Evolutionary conservation across 1,140 invertebrate genomes (phyloP).

Genomic region (Pseudomyrmex gracilis): DNA sequence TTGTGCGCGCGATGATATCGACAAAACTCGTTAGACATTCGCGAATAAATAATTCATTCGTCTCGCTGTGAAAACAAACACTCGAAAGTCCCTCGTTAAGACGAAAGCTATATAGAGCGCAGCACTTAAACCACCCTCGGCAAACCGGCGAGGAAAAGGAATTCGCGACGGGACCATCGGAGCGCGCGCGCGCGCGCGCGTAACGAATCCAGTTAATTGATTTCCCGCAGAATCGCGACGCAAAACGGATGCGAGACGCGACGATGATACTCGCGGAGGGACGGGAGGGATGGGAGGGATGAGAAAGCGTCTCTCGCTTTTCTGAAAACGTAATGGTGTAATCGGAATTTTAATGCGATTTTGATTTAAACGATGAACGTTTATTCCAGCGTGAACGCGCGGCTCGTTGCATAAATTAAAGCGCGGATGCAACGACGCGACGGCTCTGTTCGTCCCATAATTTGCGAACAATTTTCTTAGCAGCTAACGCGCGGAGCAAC

Average conservation of each 20-base stretch:
- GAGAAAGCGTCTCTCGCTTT: constrained; percentile 15
- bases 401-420: constrained; percentile 17
- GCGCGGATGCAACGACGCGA: background rate
- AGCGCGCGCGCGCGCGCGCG: background rate
- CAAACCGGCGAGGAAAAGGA: constrained; percentile 19
- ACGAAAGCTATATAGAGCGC: constrained; percentile 15
- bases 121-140: constrained; percentile 32
- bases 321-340: constrained; percentile 51
- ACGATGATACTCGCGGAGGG: background rate
- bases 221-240: constrained; percentile 36
- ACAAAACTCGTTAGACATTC: constrained; percentile 47
- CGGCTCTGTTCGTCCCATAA: background rate
- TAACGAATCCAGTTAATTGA: constrained; percentile 64
- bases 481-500: background rate
- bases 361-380: constrained; percentile 44
- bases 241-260: constrained; percentile 34
- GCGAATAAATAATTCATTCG: constrained; percentile 55
- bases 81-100: constrained; percentile 47
- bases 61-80: constrained; percentile 42
- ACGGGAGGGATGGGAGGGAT: background rate
- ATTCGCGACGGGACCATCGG: constrained; percentile 3
- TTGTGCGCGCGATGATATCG: constrained; percentile 14
- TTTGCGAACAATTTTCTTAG: constrained; percentile 31
- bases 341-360: constrained; percentile 56
- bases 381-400: constrained; percentile 15